phyloP scores from a whole-genome alignment of 1,140 invertebrate genomes.

The Apis dorsata region DNA sequence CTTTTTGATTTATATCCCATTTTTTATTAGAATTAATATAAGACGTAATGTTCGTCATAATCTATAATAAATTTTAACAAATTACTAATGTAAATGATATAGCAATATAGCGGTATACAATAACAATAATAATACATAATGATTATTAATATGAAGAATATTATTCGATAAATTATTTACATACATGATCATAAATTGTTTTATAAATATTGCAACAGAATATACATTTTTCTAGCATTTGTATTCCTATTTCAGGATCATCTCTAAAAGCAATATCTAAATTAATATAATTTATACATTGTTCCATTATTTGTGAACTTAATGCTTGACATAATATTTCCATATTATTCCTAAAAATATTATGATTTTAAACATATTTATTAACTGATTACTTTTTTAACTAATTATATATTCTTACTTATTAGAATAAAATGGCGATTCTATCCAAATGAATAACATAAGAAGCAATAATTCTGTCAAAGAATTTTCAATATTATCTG shows the following conservation, averaged over 20 bases:
- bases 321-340: constrained; percentile 88
- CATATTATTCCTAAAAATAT: constrained; percentile 81
- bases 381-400: background rate
- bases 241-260: constrained; percentile 83
- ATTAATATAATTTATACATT: constrained; percentile 86
- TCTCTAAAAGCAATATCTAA: constrained; percentile 87
- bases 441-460: constrained; percentile 90
- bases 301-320: constrained; percentile 90
- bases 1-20: constrained; percentile 87
- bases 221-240: constrained; percentile 87
- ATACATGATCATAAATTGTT: constrained; percentile 82
- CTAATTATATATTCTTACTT: constrained; percentile 10
- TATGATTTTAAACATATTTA: background rate
- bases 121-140: no score
- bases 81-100: background rate
- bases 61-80: constrained; percentile 15
- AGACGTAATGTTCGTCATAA: constrained; percentile 9
- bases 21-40: constrained; percentile 59
- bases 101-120: constrained; percentile 32
- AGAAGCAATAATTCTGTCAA: constrained; percentile 87
- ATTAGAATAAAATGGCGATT: constrained; percentile 90
- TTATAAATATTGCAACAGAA: constrained; percentile 88
- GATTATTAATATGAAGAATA: no score
- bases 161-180: background rate
- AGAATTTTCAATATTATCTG: constrained; percentile 82